Conservation (phyloP, 2,797 vertebrate species). For the Enteromius mattozi region DNA sequence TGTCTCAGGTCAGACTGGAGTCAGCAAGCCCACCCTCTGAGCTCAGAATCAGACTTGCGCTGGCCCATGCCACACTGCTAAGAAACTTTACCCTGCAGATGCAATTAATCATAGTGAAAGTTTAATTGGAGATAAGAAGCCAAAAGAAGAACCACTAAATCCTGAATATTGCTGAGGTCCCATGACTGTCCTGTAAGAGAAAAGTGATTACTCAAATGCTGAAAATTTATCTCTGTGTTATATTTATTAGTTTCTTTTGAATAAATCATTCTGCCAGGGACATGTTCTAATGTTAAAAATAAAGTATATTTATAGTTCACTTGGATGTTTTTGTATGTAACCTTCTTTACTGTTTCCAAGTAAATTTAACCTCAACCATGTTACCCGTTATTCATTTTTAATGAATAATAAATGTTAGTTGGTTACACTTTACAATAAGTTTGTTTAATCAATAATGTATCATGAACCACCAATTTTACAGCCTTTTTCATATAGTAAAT, state of each 20-base stretch:
- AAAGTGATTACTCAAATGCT: not conserved
- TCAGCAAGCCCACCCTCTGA: slow-evolving; percentile 43
- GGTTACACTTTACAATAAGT: not conserved
- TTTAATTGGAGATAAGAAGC: slow-evolving; percentile 41
- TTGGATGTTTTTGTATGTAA: not conserved
- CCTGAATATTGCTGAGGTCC: not conserved
- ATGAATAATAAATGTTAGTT: not conserved
- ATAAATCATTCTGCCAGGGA: not conserved
- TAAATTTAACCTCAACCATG: not conserved
- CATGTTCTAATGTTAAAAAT: not conserved
- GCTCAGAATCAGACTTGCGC: slow-evolving; percentile 30
- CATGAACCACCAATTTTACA: not conserved
- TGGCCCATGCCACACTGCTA: not conserved
- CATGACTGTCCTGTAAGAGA: not conserved
- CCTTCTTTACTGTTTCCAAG: not conserved
- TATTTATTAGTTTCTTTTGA: not conserved
- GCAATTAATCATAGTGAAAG: slow-evolving; percentile 40
- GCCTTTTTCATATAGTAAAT: not conserved
- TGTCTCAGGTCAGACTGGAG: slow-evolving; percentile 40
- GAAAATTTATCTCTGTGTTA: not conserved
- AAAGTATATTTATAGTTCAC: not conserved
- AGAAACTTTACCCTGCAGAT: slow-evolving; percentile 26
- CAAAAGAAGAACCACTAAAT: not conserved
- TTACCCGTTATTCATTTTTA: not conserved
- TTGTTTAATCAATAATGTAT: not conserved